These are phyloP conservation scores for Doryteuthis pealeii DNA, from an alignment of 1,140 invertebrate species.

Conservation along the genomic window DNA sequence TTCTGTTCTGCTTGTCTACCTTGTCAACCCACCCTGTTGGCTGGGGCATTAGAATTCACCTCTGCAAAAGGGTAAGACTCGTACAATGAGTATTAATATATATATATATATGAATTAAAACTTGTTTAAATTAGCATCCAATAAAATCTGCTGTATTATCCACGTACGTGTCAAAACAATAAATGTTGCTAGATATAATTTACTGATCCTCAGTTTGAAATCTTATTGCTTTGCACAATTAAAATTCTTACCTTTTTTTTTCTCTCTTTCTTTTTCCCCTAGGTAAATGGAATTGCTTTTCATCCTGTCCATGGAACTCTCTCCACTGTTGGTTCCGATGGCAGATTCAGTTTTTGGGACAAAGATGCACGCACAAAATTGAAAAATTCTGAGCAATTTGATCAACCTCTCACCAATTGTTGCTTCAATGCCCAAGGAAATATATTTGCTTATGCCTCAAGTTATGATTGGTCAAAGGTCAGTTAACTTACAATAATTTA, in stretches of 20 bases:
- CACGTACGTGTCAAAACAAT: no score
- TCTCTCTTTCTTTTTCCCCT: constrained; percentile 19
- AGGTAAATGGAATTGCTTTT: constrained; percentile 98
- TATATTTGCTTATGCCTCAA: constrained; percentile 96
- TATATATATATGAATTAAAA: no score
- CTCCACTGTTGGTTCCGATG: constrained; percentile 96
- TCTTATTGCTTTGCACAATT: no score
- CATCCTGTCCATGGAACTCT: constrained; percentile 96
- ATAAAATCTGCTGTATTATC: no score
- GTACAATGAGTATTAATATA: no score
- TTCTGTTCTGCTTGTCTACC: no score
- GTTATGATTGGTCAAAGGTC: constrained; percentile 89
- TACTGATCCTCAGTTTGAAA: no score
- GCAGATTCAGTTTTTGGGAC: constrained; percentile 98
- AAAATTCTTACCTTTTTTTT: neutral
- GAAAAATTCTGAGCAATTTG: constrained; percentile 92
- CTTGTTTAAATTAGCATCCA: no score
- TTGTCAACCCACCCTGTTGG: no score
- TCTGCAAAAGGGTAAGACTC: no score
- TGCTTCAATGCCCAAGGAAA: constrained; percentile 95
- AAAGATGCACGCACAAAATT: constrained; percentile 98
- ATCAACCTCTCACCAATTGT: constrained; percentile 91
- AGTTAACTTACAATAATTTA: neutral
- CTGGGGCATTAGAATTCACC: no score
- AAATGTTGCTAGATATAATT: no score